Base-by-base conservation (phyloP, 92 coral and sea anemone species). In the Porites rus region DNA sequence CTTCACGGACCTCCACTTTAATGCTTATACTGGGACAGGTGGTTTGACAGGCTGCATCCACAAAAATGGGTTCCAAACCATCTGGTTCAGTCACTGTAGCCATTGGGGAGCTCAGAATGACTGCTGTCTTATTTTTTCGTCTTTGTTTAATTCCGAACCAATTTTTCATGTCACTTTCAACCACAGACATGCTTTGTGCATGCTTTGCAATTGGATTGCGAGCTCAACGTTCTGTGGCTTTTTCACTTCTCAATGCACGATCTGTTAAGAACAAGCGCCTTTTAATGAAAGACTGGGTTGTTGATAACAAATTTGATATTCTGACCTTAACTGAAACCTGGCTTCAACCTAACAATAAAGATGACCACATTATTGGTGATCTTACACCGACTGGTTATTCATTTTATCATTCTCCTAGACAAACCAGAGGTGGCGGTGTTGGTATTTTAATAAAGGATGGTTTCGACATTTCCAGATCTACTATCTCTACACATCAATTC, bases 31-130 rank as follows among this genome's bases (percentile, higher is more conserved):
- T 70, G 43, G 81, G 88, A 56, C 88, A 74, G 72, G 81, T 84
- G 65, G 88, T 84, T 71, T 84, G 88, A 50, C 81, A 75, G 88
- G 88, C 74, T 19, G 88, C 81, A 84, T 84, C 88, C 88, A 74
- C 72, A 84, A 81, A 74, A 70, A 84, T 84, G 31, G 81, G 81
- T 38, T 84, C 88, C 74, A 81, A 31, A 70, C 74, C 73, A 84
- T 43, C 88, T 80, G 85, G 85, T 54, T 74, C 81, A 19, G 72
- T 74, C 74, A 84, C 88, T 84, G 73, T 74, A 62, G 81, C 74
- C 79, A 83, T 83, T 72, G 61, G 88, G 81, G 60, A 74, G 81
- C 88, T 84, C 61, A 79, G 74, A 84, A 53, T 74, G 74, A 81
- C 61, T 73, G 88, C 88, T 31, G 38, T 73, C 87, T 83, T 73